Base-by-base conservation (phyloP, 2,888 invertebrate genomes). In the Perizoma flavofasciatum region DNA sequence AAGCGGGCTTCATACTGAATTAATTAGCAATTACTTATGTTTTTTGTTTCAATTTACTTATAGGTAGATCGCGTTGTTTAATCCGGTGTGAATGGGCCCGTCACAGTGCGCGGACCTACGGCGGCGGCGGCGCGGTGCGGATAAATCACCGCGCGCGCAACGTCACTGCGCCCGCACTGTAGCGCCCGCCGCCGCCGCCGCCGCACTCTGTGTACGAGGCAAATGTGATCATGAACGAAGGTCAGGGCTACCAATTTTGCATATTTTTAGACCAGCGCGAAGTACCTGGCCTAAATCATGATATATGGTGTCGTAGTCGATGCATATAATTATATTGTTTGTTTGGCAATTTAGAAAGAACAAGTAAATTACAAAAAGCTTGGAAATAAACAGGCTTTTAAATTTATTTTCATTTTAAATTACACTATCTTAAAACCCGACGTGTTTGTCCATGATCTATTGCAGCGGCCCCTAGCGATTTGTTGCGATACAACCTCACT, bases 41-140 rank as follows among this genome's bases (percentile, higher is more conserved):
- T 65, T 62, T 65, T 63, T 62, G 57, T 58, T 48, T 63, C 68
- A 69, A 71, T 73, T 72, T 69, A 66, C 67, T 75, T 76, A 75
- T 71, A 78, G 66, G 76, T 71, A 78, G 67, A 77, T 78, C 64
- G 70, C 62, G 64, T 68, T 70, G 63, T 61, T 61, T 70, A 70
- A 68, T 70, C 72, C 72, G 61, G 49, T 54, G 71, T 62, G 65
- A 66, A 69, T 68, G 65, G 49, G 52, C 59, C 65, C 65, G 77
- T 54, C 57, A 65, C 48, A 41, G 47, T 35, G 34, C 47, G 47
- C 46, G 53, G n/a, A n/a, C 6, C 6, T n/a, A n/a, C 46, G 41
- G 10, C 6, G 6, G 48, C 11, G 10, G n/a, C 11, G 33, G 46
- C 35, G 37, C 39, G 22, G 22, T n/a, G 4, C 43, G 32, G 54